These are phyloP conservation scores for Fulica atra DNA, from an alignment of 2,113 vertebrate genomes.

Conservation along the genomic window DNA sequence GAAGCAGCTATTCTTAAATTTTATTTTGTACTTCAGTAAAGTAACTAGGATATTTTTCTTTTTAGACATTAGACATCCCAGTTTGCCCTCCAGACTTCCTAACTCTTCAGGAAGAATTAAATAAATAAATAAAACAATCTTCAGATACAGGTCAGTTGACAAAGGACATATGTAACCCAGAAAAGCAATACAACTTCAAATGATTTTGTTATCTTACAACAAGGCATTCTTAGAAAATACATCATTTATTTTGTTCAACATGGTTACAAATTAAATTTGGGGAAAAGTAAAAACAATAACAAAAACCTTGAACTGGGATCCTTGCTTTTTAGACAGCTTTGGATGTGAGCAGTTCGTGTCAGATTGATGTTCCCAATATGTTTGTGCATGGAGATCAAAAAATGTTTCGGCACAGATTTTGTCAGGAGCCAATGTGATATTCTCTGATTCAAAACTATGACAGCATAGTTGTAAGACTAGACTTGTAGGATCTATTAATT, in stretches of 20 bases:
- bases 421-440: not conserved
- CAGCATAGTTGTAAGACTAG: not conserved
- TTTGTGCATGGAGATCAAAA: not conserved
- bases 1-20: not conserved
- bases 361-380: not conserved
- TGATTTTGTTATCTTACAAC: not conserved
- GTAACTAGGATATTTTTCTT: not conserved
- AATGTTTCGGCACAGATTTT: not conserved
- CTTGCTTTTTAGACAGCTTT: not conserved
- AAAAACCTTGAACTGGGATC: accelerated
- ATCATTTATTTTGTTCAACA: not conserved
- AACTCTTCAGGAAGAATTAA: not conserved
- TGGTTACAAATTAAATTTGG: not conserved
- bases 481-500: not conserved
- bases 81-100: not conserved
- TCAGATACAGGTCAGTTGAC: not conserved
- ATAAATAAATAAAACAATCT: not conserved
- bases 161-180: not conserved
- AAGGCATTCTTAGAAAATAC: not conserved
- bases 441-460: not conserved
- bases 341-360: not conserved
- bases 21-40: not conserved
- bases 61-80: not conserved
- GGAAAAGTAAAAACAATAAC: not conserved
- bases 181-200: not conserved